Evolutionary conservation across 2,888 invertebrate genomes (phyloP), one percentile per base, ranked within the genome.

Genomic region (Melipona beecheii): DNA sequence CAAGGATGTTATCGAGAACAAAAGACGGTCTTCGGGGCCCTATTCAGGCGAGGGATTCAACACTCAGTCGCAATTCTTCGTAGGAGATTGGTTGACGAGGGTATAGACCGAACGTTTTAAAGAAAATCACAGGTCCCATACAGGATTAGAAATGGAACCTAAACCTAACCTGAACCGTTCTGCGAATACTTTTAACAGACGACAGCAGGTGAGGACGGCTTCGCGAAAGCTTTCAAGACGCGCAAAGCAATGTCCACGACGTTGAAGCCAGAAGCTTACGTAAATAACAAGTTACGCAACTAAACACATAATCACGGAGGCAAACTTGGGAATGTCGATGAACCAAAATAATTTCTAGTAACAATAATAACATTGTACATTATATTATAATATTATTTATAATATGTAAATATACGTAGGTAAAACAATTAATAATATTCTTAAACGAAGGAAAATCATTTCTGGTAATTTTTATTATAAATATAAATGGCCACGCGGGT

Each of bases 1-100:
- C 50, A 81, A 81, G 81, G 81, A 62, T 68, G 6, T 5, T 17
- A 17, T n/a, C 43, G 58, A 24, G 81, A 79, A 81, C 56, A 79
- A 81, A 66, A 68, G 72, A 52, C 2, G 21, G 9, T n/a, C 36
- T 13, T 62, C 43, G 3, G 31, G 31, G 49, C 17, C 31, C 60
- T 17, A 50, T 78, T 66, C 58, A 66, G 54, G 65, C 58, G 54
- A 71, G 79, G 54, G 65, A 79, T 78, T 58, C 71, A 71, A 31
- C 13, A 36, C 36, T 56, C 50, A 71, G 27, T 71, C 78, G 71
- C 80, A 15, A 54, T 80, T 73, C 68, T 58, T 66, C 52, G 52
- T 65, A n/a, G n/a, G 4, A 31, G 60, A 49, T 15, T 58, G 15
- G 27, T 71, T 79, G 81, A 80, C 72, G 72, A 81, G 73, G 81